Conservation (phyloP, 2,888 invertebrate genomes). For the Schrankia costaestrigalis region DNA sequence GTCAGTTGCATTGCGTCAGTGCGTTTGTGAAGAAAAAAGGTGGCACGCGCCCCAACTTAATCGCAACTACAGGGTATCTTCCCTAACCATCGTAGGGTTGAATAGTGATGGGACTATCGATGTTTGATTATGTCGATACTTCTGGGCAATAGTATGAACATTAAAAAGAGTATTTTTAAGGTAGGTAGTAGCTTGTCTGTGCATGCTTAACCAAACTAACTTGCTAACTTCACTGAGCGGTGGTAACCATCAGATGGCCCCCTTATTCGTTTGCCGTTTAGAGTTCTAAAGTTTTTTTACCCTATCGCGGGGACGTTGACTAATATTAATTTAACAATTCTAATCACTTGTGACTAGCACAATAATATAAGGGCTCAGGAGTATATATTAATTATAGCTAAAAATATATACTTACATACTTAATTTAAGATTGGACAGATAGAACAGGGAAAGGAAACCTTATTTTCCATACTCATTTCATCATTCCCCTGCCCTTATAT, state of each 20-base stretch:
- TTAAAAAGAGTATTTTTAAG: not conserved
- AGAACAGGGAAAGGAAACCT: too few relatives aligned
- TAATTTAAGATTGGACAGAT: too few relatives aligned
- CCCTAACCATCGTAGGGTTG: constrained; percentile 67
- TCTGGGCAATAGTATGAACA: not conserved
- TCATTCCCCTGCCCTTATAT: too few relatives aligned
- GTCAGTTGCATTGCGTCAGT: constrained; percentile 54
- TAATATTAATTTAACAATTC: too few relatives aligned
- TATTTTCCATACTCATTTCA: too few relatives aligned
- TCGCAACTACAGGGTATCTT: constrained; percentile 66
- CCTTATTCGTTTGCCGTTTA: not conserved
- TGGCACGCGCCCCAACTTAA: constrained; percentile 75
- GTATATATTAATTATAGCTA: too few relatives aligned
- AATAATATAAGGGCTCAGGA: too few relatives aligned
- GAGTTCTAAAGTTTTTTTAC: constrained; percentile 1
- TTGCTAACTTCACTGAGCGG: not conserved
- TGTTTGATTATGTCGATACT: constrained; percentile 13
- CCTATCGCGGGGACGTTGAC: too few relatives aligned
- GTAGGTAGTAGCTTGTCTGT: not conserved
- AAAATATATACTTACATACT: too few relatives aligned
- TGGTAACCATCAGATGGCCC: not conserved
- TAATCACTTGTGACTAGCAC: too few relatives aligned
- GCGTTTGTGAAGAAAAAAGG: constrained; percentile 74
- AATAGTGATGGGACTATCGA: constrained; percentile 44
- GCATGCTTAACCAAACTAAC: not conserved